phyloP scores from a whole-genome alignment of 1,140 invertebrate species.

The Danaus plexippus region DNA sequence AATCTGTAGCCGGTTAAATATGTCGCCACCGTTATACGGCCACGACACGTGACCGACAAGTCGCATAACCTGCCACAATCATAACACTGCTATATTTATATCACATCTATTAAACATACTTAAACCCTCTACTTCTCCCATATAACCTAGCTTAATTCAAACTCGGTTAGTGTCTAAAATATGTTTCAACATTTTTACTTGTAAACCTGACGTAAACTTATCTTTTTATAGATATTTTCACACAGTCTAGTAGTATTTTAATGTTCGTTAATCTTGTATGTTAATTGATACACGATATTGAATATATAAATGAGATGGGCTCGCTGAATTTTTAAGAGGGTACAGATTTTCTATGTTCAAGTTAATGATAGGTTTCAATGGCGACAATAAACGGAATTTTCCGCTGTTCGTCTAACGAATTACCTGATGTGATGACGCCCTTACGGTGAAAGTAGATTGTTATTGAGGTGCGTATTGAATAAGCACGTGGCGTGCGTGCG shows the following conservation, averaged over 20 bases:
- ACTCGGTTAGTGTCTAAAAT: no score
- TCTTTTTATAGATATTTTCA: no score
- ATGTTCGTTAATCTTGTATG: not conserved
- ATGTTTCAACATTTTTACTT: no score
- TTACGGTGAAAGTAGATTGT: constrained; percentile 60
- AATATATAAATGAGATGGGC: constrained; percentile 1
- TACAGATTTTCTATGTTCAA: not conserved
- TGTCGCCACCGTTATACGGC: constrained; percentile 52
- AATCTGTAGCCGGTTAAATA: constrained; percentile 43
- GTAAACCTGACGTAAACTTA: no score
- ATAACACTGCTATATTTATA: constrained; percentile 22
- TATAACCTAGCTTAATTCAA: no score
- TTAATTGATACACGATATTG: constrained; percentile 5
- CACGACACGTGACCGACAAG: constrained; percentile 22
- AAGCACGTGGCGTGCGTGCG: constrained; percentile 32
- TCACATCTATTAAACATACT: constrained; percentile 7
- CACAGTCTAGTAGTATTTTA: not conserved
- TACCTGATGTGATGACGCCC: constrained; percentile 38
- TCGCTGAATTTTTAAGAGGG: not conserved
- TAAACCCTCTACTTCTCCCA: no score
- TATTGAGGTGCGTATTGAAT: constrained; percentile 38
- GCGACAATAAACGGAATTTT: constrained; percentile 23
- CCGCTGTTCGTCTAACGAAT: constrained; percentile 28
- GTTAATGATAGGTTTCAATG: constrained; percentile 8
- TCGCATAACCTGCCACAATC: constrained; percentile 16